Conservation (phyloP, 2,888 invertebrate species). For the Ptilodon capucinus region DNA sequence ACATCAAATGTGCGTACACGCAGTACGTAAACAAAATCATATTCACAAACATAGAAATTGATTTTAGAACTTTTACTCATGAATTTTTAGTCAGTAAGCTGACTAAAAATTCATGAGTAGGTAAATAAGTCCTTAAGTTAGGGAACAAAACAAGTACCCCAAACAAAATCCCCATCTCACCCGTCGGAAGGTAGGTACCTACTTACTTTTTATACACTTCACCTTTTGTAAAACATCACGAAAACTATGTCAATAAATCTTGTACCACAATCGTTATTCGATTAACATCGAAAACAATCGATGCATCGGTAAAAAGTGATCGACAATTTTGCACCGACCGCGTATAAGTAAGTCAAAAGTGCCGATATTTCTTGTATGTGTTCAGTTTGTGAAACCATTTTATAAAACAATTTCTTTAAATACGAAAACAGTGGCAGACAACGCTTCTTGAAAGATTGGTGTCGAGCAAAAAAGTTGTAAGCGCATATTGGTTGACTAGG, state of each 20-base stretch:
- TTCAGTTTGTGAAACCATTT: slow-evolving; percentile 23
- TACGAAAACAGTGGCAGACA: slow-evolving; percentile 38
- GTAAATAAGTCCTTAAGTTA: too few relatives aligned
- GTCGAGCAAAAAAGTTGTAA: slow-evolving; percentile 16
- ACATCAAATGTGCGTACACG: too few relatives aligned
- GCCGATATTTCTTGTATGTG: slow-evolving; percentile 35
- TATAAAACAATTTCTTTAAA: slow-evolving; percentile 47
- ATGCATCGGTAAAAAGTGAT: slow-evolving; percentile 42
- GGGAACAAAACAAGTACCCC: too few relatives aligned
- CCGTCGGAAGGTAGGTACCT: too few relatives aligned
- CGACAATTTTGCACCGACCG: slow-evolving; percentile 40
- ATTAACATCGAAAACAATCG: slow-evolving; percentile 54
- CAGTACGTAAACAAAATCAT: too few relatives aligned
- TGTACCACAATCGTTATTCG: slow-evolving; percentile 25
- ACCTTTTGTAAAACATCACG: not conserved
- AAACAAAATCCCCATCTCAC: too few relatives aligned
- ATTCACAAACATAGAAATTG: too few relatives aligned
- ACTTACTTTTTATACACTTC: too few relatives aligned
- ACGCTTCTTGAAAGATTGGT: slow-evolving; percentile 11
- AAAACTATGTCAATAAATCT: slow-evolving; percentile 31
- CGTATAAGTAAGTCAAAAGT: slow-evolving; percentile 29
- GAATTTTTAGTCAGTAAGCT: too few relatives aligned
- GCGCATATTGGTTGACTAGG: slow-evolving; percentile 22
- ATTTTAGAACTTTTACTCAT: too few relatives aligned
- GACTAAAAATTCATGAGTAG: too few relatives aligned